phyloP scores from a whole-genome alignment of 2,888 invertebrate species.

The Thymelicus sylvestris region DNA sequence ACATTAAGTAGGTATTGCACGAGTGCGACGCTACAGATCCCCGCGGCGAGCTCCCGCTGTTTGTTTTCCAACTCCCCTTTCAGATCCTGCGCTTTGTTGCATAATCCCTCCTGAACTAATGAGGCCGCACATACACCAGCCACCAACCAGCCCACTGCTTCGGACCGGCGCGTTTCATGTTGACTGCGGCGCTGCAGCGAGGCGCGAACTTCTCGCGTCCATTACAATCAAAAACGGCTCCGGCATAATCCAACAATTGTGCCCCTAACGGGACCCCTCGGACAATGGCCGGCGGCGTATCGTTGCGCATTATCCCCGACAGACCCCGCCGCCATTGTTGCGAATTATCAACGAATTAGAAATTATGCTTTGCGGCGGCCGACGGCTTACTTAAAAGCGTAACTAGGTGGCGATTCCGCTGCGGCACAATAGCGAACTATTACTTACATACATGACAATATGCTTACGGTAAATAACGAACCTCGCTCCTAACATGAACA shows the following conservation, averaged over 20 bases:
- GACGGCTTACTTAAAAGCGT: conserved; percentile 68
- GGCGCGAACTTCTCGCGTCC: conserved; percentile 78
- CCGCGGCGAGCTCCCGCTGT: conserved; percentile 66
- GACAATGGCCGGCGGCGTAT: conserved; percentile 73
- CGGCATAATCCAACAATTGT: conserved; percentile 79
- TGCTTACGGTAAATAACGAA: conserved; percentile 17
- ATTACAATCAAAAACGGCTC: conserved; percentile 64
- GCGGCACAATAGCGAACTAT: conserved; percentile 51
- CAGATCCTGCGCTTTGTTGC: conserved; percentile 67
- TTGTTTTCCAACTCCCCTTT: conserved; percentile 71
- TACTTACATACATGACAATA: background rate
- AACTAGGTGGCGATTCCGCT: conserved; percentile 78
- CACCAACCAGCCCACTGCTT: conserved; percentile 35
- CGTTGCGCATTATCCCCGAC: conserved; percentile 77
- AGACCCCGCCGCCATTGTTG: conserved; percentile 72
- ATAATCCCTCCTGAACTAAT: conserved; percentile 72
- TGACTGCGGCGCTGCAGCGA: conserved; percentile 77
- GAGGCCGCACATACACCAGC: conserved; percentile 46
- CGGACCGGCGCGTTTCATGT: conserved; percentile 66
- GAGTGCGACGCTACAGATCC: conserved; percentile 40
- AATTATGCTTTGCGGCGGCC: conserved; percentile 66
- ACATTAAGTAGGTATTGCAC: conserved; percentile 31
- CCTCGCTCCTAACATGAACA: conserved; percentile 41
- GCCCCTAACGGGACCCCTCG: conserved; percentile 69
- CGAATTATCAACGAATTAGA: conserved; percentile 80